These are phyloP conservation scores for Artemia franciscana DNA, from an alignment of 1,140 invertebrate genomes.

Conservation along the genomic window DNA sequence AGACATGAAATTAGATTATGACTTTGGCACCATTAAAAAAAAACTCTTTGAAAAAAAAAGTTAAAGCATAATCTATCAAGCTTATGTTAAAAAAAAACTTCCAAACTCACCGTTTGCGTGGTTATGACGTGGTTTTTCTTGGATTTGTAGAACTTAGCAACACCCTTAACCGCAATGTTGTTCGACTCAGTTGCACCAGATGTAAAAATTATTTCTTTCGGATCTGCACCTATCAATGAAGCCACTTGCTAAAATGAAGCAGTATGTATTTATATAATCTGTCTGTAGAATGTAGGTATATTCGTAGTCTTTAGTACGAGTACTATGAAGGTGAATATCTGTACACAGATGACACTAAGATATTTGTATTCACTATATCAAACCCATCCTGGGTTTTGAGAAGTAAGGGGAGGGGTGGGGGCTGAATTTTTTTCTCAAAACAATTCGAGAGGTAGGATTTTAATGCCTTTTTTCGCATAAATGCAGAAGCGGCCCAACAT, in stretches of 20 bases:
- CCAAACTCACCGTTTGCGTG: slow-evolving; percentile 68
- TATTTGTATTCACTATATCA: not conserved
- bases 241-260: slow-evolving; percentile 60
- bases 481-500: no score
- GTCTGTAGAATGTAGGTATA: not conserved
- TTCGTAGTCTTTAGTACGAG: not conserved
- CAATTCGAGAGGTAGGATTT: no score
- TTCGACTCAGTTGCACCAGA: slow-evolving; percentile 98
- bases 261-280: not conserved
- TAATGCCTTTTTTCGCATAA: no score
- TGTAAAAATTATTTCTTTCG: slow-evolving; percentile 95
- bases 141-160: slow-evolving; percentile 74
- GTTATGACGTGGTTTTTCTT: slow-evolving; percentile 95
- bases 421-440: no score
- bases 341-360: not conserved
- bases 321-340: not conserved
- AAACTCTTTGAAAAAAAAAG: no score
- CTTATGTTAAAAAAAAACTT: no score
- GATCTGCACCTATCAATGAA: slow-evolving; percentile 77
- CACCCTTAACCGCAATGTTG: slow-evolving; percentile 92
- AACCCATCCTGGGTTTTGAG: no score
- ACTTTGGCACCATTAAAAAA: no score
- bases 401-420: no score
- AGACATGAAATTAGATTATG: no score
- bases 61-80: no score